Conservation (phyloP, 2,888 invertebrate genomes). For the Drosophila setosimentum region DNA sequence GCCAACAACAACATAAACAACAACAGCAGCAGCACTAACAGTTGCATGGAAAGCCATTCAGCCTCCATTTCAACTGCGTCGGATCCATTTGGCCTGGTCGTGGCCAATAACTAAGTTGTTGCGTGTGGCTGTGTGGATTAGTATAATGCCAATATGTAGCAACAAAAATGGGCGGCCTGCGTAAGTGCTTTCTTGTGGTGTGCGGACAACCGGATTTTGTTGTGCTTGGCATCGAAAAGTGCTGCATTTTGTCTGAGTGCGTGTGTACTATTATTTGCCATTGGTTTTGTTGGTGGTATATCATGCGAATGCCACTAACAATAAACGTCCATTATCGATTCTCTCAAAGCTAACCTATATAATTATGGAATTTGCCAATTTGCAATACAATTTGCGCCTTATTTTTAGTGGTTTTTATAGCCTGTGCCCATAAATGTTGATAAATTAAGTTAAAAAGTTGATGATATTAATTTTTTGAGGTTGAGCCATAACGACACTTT, state of each 20-base stretch:
- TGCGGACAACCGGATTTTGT: conserved; percentile 61
- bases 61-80: conserved; percentile 14
- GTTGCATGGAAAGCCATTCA: conserved; percentile 22
- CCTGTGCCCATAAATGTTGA: background rate
- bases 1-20: conserved; percentile 28
- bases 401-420: background rate
- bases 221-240: conserved; percentile 54
- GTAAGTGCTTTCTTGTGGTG: conserved; percentile 64
- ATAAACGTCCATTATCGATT: conserved; percentile 34
- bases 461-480: background rate
- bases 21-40: conserved; percentile 2
- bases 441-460: background rate
- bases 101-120: conserved; percentile 69
- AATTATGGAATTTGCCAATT: conserved; percentile 5
- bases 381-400: background rate
- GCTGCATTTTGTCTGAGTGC: conserved; percentile 35
- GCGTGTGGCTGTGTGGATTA: conserved; percentile 61
- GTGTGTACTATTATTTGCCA: conserved; percentile 20
- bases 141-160: conserved; percentile 73
- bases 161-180: conserved; percentile 42
- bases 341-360: background rate
- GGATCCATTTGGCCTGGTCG: conserved; percentile 34
- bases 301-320: conserved; percentile 11
- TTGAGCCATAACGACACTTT: background rate
- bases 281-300: conserved; percentile 10